Evolutionary conservation across 2,888 invertebrate species (phyloP), one percentile per base, ranked within the genome.

Genomic region (Agrochola lychnidis): DNA sequence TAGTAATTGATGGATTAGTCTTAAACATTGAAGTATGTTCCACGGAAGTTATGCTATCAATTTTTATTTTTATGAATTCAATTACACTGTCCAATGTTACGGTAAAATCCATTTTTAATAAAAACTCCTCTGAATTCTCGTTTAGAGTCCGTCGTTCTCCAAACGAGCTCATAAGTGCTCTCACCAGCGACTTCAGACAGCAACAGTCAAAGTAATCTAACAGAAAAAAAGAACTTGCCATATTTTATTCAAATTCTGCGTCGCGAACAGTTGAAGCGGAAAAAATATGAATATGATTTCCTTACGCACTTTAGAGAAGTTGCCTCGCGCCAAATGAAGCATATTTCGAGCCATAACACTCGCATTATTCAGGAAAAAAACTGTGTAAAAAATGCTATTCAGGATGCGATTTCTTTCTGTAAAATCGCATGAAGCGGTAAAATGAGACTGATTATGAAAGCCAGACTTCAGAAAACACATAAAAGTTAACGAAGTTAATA

Each of bases 261-360:
- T 92, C 92, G 91, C 87, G 93, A 95, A 90, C 96, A 95, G 94
- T 96, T 95, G 94, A 95, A 94, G 94, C 93, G 95, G 92, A 95
- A 96, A 95, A 96, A 96, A 96, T 95, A 96, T 96, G 96, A 96
- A 96, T 96, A 96, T 94, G 95, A 96, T 96, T 96, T 95, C 92
- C 93, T 92, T 91, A 93, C 94, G 94, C 93, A 94, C 94, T 94
- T 93, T 91, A 91, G 89, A 91, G 89, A 95, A 95, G 93, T 95
- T 95, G 94, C 91, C 88, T 90, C 92, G 94, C 94, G 94, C 95
- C 96, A 96, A 96, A 96, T 96, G 96, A 96, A 96, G 93, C 96
- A 95, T 96, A 96, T 96, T 96, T 94, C 94, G 94, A 90, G 91
- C 94, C 95, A 95, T 96, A 96, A 95, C 96, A 95, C 94, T 94